A percentile compares a stretch with the other conserved stretches of the same genome.
Conservation (phyloP, 2,888 invertebrate genomes). For the Hemaris fuciformis region DNA sequence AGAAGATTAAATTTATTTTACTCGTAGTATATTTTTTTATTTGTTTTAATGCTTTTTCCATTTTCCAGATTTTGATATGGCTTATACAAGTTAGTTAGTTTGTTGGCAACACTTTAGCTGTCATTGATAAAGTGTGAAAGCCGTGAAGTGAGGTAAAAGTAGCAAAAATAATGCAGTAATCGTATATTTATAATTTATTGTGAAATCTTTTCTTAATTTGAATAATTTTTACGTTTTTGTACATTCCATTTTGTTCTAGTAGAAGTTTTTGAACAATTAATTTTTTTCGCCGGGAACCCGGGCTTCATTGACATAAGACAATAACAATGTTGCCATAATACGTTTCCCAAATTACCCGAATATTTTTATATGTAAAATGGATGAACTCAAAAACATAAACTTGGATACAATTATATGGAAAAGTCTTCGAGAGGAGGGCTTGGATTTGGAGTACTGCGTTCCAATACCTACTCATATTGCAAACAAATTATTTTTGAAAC, state of each 20-base stretch:
- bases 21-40: neutral
- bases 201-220: too few relatives aligned
- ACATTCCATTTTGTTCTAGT: too few relatives aligned
- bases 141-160: too few relatives aligned
- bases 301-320: neutral
- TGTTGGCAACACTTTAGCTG: too few relatives aligned
- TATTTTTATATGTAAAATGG: slow-evolving; percentile 29
- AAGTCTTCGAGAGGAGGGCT: slow-evolving; percentile 70
- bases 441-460: slow-evolving; percentile 81
- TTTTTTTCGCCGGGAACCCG: neutral
- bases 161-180: too few relatives aligned
- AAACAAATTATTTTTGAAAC: slow-evolving; percentile 66
- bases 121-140: too few relatives aligned
- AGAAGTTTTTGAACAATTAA: too few relatives aligned
- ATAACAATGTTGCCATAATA: slow-evolving; percentile 18
- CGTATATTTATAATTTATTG: too few relatives aligned
- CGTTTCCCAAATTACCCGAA: neutral
- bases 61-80: too few relatives aligned
- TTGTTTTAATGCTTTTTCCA: neutral
- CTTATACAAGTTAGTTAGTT: too few relatives aligned
- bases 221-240: too few relatives aligned
- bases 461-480: slow-evolving; percentile 70
- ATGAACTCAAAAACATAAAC: slow-evolving; percentile 45
- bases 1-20: slow-evolving; percentile 26
- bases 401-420: slow-evolving; percentile 49